These are phyloP conservation scores for Tetropium fuscum DNA, from an alignment of 2,888 invertebrate genomes.

Conservation along the genomic window DNA sequence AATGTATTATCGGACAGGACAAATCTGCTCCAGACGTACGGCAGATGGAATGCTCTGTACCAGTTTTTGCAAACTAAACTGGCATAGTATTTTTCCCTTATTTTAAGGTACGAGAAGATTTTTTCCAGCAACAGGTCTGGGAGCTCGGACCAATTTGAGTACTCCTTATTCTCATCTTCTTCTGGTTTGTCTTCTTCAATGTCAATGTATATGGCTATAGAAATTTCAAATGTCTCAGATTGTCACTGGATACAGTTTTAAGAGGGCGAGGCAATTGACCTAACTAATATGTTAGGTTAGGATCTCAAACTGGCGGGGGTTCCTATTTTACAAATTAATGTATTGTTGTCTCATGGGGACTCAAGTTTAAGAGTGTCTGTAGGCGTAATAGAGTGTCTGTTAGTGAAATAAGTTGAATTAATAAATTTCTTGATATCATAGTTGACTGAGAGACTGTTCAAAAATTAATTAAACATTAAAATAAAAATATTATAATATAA, in stretches of 20 bases:
- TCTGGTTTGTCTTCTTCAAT: slow-evolving; percentile 61
- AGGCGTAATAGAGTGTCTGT: too few species aligned
- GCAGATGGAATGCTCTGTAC: slow-evolving; percentile 79
- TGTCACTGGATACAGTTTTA: neutral
- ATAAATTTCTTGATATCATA: too few species aligned
- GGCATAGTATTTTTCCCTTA: slow-evolving; percentile 79
- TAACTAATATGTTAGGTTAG: too few species aligned
- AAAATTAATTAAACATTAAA: too few species aligned
- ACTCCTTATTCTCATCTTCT: slow-evolving; percentile 62
- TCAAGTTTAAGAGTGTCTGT: too few species aligned
- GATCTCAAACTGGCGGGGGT: too few species aligned
- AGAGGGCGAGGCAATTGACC: too few species aligned
- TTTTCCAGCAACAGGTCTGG: slow-evolving; percentile 81
- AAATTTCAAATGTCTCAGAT: neutral
- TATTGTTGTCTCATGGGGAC: too few species aligned
- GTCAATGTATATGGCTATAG: slow-evolving; percentile 60
- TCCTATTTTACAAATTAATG: too few species aligned
- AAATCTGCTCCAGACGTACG: slow-evolving; percentile 82
- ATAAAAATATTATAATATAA: too few species aligned
- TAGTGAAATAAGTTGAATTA: too few species aligned
- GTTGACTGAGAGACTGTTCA: too few species aligned
- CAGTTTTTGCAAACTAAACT: slow-evolving; percentile 77
- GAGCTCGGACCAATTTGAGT: slow-evolving; percentile 74
- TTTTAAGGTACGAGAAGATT: slow-evolving; percentile 76
- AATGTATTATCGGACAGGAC: slow-evolving; percentile 78